These are phyloP conservation scores for Megamerina dolium DNA, from an alignment of 2,888 invertebrate genomes.

Conservation along the genomic window DNA sequence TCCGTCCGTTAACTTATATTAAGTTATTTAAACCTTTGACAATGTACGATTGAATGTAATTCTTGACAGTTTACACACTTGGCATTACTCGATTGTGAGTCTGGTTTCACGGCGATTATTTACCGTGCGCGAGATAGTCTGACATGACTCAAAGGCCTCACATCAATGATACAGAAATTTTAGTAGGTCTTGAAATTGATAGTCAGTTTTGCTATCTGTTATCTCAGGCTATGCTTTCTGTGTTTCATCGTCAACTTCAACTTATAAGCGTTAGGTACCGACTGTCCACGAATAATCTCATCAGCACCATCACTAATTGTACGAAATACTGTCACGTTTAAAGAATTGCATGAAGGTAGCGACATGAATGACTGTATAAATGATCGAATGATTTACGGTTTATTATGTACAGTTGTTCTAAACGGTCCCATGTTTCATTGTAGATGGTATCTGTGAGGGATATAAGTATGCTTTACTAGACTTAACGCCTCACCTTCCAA, in stretches of 20 bases:
- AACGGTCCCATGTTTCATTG: too few species aligned
- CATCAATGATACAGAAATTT: neutral
- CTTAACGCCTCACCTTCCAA: too few species aligned
- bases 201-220: neutral
- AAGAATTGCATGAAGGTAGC: conserved; percentile 3
- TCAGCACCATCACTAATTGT: conserved; percentile 14
- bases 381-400: conserved; percentile 10
- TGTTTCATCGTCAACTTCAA: conserved; percentile 8
- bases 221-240: conserved; percentile 1
- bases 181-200: neutral
- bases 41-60: too few species aligned
- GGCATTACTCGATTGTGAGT: neutral
- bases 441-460: too few species aligned
- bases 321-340: conserved; percentile 6
- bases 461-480: too few species aligned
- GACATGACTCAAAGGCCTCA: conserved; percentile 2
- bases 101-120: neutral
- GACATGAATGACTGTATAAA: conserved; percentile 6
- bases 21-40: too few species aligned
- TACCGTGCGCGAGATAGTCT: neutral
- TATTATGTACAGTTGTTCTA: conserved; percentile 4
- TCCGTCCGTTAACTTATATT: too few species aligned
- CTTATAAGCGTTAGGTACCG: neutral
- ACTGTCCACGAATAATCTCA: conserved; percentile 11
- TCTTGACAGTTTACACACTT: too few species aligned